Evolutionary conservation across 2,113 vertebrate genomes (phyloP).

Genomic region (Calonectris borealis): DNA sequence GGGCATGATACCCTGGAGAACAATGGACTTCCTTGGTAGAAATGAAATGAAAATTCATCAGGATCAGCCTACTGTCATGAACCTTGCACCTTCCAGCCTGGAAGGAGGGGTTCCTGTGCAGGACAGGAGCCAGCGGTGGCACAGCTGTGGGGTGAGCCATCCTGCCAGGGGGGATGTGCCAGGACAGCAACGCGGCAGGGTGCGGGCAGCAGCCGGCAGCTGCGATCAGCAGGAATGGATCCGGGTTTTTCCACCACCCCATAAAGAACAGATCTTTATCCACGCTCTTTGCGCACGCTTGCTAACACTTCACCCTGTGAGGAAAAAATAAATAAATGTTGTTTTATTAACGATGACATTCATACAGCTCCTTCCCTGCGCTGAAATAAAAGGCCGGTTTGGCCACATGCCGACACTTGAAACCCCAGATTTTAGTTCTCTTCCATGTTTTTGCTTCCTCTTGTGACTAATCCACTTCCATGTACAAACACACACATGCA

Average conservation of each 20-base stretch:
- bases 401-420: background rate
- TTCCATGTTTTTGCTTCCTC: background rate
- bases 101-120: background rate
- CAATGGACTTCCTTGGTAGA: background rate
- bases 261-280: background rate
- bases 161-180: background rate
- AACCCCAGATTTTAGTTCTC: background rate
- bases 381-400: background rate
- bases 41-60: background rate
- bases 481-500: background rate
- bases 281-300: background rate
- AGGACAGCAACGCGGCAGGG: background rate
- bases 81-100: background rate
- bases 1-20: background rate
- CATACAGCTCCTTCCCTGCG: background rate
- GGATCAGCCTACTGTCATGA: background rate
- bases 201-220: rapidly evolving
- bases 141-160: background rate
- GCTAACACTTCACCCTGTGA: background rate
- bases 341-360: background rate
- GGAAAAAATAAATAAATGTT: background rate
- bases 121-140: background rate
- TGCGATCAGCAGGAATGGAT: background rate
- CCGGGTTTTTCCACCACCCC: background rate
- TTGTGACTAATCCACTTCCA: background rate